Base-by-base conservation (phyloP, 2,797 vertebrate genomes). In the Hylomyscus alleni region DNA sequence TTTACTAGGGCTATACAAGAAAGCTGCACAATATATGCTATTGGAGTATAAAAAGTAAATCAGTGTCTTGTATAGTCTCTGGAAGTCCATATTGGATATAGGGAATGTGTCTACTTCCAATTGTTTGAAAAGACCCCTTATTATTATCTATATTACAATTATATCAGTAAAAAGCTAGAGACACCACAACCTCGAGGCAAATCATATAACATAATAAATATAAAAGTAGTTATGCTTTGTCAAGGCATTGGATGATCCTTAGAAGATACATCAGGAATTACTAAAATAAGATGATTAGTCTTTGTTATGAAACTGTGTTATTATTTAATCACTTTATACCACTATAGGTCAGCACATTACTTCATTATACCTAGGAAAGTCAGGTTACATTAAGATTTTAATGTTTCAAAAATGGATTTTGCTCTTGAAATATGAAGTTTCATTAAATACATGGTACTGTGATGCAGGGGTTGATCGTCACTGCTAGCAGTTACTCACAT, bases 11-110 rank as follows among this genome's bases (percentile, higher is more conserved):
- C 83, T 89, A 54, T 89, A 76, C 12, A 52, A 89, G 62, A 1
- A 85, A 94, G 80, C 69, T 75, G 34, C 44, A 76, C 9, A 85
- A 56, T 92, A 31, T 9, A 75, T 76, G n/a, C 3, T 85, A 85
- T 85, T 92, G 73, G 75, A 75, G 52, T 58, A 4, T 94, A 34
- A 89, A 94, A 88, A 94, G 56, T 29, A 88, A 73, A 88, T 89
- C n/a, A 29, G 44, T 86, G 19, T 56, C 26, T 40, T 84, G 17
- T 10, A 22, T 62, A 78, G 40, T 56, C 72, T 88, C 37, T 91
- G 67, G 3, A 88, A 31, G 14, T 65, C 52, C 6, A 84, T 83
- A 91, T 75, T 93, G 56, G n/a, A 84, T 89, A 78, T 84, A 84
- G 31, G 73, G 4, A 95, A 65, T 65, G 65, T 84, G 47, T 52